Percentiles rank a stretch among this genome's conserved stretches.
phyloP scores from a whole-genome alignment of 2,113 vertebrate species.

The Trichechus manatus region DNA sequence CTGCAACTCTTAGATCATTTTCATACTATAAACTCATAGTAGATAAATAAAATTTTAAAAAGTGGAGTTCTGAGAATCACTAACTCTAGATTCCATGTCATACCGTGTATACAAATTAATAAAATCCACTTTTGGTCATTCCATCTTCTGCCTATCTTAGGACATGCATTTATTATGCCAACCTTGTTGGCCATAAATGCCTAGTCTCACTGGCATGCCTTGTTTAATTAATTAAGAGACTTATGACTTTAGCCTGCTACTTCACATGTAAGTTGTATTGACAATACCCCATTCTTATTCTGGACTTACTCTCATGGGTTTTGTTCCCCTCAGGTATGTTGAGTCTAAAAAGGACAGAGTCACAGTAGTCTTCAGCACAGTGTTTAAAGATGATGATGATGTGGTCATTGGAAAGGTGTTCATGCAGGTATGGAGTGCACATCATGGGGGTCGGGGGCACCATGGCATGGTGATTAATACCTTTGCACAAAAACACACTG shows the following conservation, averaged over 20 bases:
- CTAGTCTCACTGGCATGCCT: neutral
- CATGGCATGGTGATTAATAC: neutral
- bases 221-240: conserved; percentile 18
- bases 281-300: neutral
- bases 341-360: conserved; percentile 99
- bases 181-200: neutral
- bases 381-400: conserved; percentile 99
- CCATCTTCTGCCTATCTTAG: neutral
- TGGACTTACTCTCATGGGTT: conserved; percentile 34
- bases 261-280: conserved; percentile 27
- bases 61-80: neutral
- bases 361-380: conserved; percentile 99
- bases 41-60: neutral
- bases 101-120: neutral
- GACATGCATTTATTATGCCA: neutral
- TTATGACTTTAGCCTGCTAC: neutral
- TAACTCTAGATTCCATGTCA: neutral
- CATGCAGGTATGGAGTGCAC: conserved; percentile 94
- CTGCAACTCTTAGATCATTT: conserved; percentile 5
- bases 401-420: conserved; percentile 99
- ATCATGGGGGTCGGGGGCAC: neutral
- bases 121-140: neutral
- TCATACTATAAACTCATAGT: neutral
- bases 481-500: neutral
- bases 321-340: conserved; percentile 92